phyloP scores from a whole-genome alignment of 2,797 vertebrate species.

The Trichosurus vulpecula region DNA sequence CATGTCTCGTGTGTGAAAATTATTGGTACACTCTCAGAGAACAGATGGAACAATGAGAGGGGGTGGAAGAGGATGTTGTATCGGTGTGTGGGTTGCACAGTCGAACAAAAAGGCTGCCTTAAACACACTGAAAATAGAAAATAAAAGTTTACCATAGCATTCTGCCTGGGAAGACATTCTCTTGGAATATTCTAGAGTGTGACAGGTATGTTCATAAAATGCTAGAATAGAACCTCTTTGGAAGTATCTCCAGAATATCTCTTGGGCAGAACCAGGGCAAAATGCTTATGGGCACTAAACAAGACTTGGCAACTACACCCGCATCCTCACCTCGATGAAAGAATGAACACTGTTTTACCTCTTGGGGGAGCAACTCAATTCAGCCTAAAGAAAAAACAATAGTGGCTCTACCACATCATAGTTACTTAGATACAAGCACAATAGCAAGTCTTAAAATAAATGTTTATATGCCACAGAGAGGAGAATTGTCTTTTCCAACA shows the following conservation, averaged over 20 bases:
- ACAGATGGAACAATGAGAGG: neutral
- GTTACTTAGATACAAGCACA: neutral
- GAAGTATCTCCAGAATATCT: neutral
- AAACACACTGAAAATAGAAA: conserved; percentile 47
- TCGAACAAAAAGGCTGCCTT: conserved; percentile 41
- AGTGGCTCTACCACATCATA: neutral
- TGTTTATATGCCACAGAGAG: neutral
- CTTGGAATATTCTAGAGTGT: neutral
- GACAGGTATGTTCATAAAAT: neutral
- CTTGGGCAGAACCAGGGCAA: neutral
- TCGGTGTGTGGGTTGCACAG: neutral
- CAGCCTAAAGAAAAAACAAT: neutral
- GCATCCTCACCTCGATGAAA: neutral
- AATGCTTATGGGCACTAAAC: neutral
- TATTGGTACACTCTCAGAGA: neutral
- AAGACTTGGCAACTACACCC: neutral
- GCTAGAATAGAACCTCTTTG: neutral
- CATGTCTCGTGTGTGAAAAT: neutral
- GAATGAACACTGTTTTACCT: neutral
- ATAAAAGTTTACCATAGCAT: neutral
- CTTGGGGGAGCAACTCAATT: neutral
- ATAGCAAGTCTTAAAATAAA: neutral
- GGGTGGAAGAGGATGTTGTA: neutral
- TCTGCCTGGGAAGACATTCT: neutral
- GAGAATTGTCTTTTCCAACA: neutral